A percentile compares a stretch with the other conserved stretches of the same genome.
phyloP scores from a whole-genome alignment of 2,113 vertebrate genomes.

The Labeo catla region DNA sequence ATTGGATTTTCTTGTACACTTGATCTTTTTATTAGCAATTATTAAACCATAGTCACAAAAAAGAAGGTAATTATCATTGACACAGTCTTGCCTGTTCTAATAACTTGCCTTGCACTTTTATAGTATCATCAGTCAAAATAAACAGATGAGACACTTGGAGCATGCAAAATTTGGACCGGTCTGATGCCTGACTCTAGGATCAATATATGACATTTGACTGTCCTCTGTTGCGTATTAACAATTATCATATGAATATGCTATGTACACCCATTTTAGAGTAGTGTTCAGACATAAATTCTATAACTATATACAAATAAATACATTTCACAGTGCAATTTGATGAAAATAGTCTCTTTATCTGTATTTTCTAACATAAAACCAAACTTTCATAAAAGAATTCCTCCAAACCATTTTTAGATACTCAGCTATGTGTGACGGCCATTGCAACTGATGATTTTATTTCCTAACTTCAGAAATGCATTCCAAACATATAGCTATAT shows the following conservation, averaged over 20 bases:
- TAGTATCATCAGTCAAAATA: slow-evolving; percentile 34
- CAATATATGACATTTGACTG: background rate
- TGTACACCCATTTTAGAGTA: slow-evolving; percentile 43
- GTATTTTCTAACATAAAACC: background rate
- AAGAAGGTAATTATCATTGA: background rate
- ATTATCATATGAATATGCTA: slow-evolving; percentile 14
- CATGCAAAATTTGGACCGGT: slow-evolving; percentile 14
- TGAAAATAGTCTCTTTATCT: slow-evolving; percentile 32
- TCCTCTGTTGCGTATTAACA: background rate
- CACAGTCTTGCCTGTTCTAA: background rate
- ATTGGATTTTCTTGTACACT: background rate
- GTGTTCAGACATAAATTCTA: slow-evolving; percentile 9
- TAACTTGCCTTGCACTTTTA: background rate
- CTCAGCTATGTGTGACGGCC: background rate
- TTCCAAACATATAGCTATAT: slow-evolving; percentile 31
- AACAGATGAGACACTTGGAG: slow-evolving; percentile 25
- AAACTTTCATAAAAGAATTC: background rate
- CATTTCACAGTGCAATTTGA: slow-evolving; percentile 60
- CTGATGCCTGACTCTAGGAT: background rate
- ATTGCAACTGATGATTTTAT: slow-evolving; percentile 11
- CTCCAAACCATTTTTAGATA: background rate
- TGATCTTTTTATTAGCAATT: slow-evolving; percentile 53
- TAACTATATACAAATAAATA: slow-evolving; percentile 41
- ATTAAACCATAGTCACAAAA: slow-evolving; percentile 36
- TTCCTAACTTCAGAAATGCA: slow-evolving; percentile 46